These are phyloP conservation scores for Andrena haemorrhoa DNA, from an alignment of 2,888 invertebrate species.

Conservation along the genomic window DNA sequence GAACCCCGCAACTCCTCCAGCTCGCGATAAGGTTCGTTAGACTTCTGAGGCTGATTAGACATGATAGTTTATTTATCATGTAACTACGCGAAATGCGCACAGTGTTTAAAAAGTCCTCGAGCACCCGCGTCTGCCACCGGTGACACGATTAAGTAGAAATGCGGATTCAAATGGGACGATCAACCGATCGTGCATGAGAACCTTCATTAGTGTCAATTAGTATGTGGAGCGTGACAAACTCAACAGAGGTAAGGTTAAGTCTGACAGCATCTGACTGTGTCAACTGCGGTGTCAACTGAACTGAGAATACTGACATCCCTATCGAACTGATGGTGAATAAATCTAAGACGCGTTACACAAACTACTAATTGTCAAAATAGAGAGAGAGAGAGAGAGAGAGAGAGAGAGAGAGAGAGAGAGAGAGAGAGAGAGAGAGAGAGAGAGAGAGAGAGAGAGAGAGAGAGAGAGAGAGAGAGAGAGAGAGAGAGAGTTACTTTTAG, in stretches of 20 bases:
- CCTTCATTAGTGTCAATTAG: conserved; percentile 45
- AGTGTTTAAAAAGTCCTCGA: conserved; percentile 1
- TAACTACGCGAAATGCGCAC: not conserved
- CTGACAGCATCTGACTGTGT: not conserved
- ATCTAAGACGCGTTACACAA: not conserved
- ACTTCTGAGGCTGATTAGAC: conserved; percentile 72
- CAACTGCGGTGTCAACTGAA: not conserved
- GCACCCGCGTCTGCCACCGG: conserved; percentile 1
- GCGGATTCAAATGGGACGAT: conserved; percentile 10
- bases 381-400: too few species aligned
- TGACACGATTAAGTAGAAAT: conserved; percentile 14
- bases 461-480: too few species aligned
- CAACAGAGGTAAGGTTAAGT: conserved; percentile 15
- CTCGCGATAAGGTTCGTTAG: conserved; percentile 79
- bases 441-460: too few species aligned
- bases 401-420: too few species aligned
- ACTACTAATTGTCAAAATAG: not conserved
- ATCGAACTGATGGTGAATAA: not conserved
- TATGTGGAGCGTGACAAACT: conserved; percentile 58
- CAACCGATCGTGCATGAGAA: conserved; percentile 28
- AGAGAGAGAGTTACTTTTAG: too few species aligned
- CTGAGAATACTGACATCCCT: not conserved
- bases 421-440: too few species aligned
- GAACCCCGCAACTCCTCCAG: conserved; percentile 76
- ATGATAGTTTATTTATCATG: conserved; percentile 55